Conservation (phyloP, 2,113 vertebrate genomes). For the Grammatotria lemairii region DNA sequence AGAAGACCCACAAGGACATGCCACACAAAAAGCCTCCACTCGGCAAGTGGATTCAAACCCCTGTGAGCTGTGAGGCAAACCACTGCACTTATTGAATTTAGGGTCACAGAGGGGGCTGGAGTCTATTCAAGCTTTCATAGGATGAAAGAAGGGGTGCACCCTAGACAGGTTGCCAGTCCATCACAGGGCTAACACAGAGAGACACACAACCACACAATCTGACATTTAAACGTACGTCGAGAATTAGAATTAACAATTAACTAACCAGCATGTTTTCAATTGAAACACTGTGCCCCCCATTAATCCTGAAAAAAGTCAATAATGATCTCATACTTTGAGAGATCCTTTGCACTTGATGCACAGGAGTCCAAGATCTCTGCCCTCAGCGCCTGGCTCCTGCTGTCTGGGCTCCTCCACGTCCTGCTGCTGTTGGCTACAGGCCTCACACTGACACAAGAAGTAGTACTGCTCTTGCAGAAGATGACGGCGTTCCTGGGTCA, state of each 20-base stretch:
- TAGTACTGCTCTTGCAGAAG: conserved; percentile 85
- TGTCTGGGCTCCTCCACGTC: conserved; percentile 21
- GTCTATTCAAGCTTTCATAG: not conserved
- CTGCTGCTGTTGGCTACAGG: conserved; percentile 65
- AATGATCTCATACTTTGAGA: conserved; percentile 24
- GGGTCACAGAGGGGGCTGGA: not conserved
- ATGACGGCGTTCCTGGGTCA: conserved; percentile 68
- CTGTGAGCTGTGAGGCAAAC: not conserved
- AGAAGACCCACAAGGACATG: not conserved
- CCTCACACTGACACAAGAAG: conserved; percentile 80
- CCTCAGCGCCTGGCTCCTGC: not conserved
- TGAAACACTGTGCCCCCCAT: not conserved
- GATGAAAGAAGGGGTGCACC: not conserved
- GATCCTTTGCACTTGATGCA: conserved; percentile 64
- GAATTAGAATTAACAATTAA: not conserved
- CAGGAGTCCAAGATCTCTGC: conserved; percentile 53
- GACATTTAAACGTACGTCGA: not conserved
- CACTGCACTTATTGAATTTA: not conserved
- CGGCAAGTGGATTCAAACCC: not conserved
- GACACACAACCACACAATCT: not conserved
- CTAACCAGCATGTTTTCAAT: not conserved
- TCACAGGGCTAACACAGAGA: not conserved
- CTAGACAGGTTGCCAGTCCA: not conserved
- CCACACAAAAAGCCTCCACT: not conserved
- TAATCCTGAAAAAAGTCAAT: not conserved